Conservation (phyloP, 2,113 vertebrate species). For the Formicarius rufipectus region DNA sequence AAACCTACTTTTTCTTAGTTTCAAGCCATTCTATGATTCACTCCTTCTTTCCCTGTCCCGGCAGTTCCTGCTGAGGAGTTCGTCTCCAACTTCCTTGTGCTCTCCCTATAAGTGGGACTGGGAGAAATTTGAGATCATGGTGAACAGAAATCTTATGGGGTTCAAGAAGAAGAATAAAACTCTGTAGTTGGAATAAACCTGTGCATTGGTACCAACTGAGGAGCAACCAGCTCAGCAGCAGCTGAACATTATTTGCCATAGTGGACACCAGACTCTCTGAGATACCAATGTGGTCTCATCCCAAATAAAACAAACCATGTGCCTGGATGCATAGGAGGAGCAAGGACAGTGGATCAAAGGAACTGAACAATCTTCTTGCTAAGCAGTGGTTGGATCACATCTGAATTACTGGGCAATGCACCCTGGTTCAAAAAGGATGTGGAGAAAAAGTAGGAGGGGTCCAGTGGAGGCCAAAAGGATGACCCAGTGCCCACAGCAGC, state of each 20-base stretch:
- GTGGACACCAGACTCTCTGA: neutral
- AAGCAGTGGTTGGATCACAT: no score
- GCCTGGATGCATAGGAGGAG: neutral
- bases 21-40: neutral
- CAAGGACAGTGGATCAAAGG: accelerated
- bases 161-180: neutral
- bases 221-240: neutral
- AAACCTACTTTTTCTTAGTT: neutral
- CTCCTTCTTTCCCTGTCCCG: neutral
- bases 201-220: neutral
- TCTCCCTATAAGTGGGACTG: neutral
- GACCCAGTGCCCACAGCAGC: no score
- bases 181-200: neutral
- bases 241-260: neutral
- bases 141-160: neutral
- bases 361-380: neutral
- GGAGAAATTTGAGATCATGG: neutral
- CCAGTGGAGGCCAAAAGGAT: no score
- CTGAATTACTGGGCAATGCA: no score
- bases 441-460: no score
- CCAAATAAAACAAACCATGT: neutral
- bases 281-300: neutral
- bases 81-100: neutral
- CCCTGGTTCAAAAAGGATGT: no score
- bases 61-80: neutral